Evolutionary conservation across 2,888 invertebrate genomes (phyloP).

Genomic region (Entomobrya proxima): DNA sequence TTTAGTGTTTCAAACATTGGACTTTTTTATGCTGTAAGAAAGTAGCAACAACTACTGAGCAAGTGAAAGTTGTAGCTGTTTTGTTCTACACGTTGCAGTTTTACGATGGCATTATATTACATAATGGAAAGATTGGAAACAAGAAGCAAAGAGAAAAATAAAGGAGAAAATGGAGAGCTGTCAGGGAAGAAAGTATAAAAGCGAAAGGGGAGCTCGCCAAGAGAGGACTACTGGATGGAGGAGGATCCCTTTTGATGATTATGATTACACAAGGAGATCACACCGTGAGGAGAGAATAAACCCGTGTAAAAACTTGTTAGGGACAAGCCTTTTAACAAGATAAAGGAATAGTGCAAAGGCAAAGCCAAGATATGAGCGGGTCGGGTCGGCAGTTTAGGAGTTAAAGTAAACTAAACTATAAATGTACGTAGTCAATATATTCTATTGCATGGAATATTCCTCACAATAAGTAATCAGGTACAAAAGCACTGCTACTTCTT

Average conservation of each 20-base stretch:
- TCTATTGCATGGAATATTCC: no score
- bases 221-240: conserved; percentile 24
- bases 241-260: conserved; percentile 37
- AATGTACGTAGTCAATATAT: no score
- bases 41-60: not conserved
- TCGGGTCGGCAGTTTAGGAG: no score
- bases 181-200: conserved; percentile 35
- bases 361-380: not conserved
- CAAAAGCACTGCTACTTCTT: not conserved
- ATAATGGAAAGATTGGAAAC: not conserved
- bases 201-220: conserved; percentile 12
- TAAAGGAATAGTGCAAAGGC: not conserved
- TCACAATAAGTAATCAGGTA: not conserved
- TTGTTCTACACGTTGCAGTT: not conserved
- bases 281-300: conserved; percentile 1
- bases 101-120: not conserved
- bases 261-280: conserved; percentile 33
- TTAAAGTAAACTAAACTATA: no score
- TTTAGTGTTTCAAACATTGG: not conserved
- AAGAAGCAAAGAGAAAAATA: not conserved
- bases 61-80: not conserved
- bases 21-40: not conserved
- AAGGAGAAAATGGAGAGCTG: conserved; percentile 1
- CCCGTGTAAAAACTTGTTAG: not conserved
- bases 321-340: conserved; percentile 10